These are phyloP conservation scores for Drosophila tropicalis DNA, from an alignment of 1,140 invertebrate species.

Conservation along the genomic window DNA sequence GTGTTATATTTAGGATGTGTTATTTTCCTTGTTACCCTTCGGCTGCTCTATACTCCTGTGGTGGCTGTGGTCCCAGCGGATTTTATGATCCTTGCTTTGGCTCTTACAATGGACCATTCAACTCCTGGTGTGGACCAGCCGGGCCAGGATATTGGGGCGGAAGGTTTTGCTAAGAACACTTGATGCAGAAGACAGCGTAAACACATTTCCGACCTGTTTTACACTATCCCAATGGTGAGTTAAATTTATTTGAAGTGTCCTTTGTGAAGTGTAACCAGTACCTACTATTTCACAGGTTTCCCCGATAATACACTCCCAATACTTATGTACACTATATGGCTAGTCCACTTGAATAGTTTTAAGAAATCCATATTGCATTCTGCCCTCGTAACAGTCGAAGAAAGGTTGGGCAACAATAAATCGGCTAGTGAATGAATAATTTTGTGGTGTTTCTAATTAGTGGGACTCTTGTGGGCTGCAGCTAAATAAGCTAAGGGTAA, in stretches of 20 bases:
- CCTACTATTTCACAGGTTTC: neutral
- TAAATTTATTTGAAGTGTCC: neutral
- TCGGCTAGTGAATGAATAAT: neutral
- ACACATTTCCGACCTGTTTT: neutral
- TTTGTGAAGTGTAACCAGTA: neutral
- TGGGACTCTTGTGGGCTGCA: too few relatives aligned
- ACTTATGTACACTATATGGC: too few relatives aligned
- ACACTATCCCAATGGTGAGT: neutral
- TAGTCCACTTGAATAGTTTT: neutral
- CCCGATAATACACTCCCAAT: too few relatives aligned
- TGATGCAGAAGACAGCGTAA: neutral
- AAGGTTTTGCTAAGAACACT: constrained; percentile 26
- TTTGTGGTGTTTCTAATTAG: too few relatives aligned
- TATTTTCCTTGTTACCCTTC: constrained; percentile 45
- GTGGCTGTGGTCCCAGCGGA: constrained; percentile 46
- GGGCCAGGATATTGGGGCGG: constrained; percentile 47
- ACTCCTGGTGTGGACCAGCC: constrained; percentile 45
- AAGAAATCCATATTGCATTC: neutral
- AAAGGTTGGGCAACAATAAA: neutral
- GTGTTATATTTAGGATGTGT: constrained; percentile 27
- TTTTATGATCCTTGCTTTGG: constrained; percentile 57
- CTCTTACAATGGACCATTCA: constrained; percentile 46
- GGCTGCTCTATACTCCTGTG: constrained; percentile 40
- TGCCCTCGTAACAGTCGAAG: constrained; percentile 6
- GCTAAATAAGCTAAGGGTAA: too few relatives aligned